phyloP scores from a whole-genome alignment of 2,888 invertebrate species.

The Nephrotoma flavescens region DNA sequence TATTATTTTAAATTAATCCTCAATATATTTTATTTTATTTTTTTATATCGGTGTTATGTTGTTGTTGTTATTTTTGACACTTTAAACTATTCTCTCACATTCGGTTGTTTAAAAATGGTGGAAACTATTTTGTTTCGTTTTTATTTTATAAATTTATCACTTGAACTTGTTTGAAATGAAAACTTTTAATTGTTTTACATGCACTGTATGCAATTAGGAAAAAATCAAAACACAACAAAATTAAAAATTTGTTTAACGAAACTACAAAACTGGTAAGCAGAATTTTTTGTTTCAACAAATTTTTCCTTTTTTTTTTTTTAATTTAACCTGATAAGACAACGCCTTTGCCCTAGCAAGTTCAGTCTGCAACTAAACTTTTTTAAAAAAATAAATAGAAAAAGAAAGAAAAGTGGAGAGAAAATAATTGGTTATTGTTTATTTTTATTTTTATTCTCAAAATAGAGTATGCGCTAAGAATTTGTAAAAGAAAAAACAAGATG shows the following conservation, averaged over 20 bases:
- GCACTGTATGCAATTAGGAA: no score
- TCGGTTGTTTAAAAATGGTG: not conserved
- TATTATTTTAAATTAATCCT: constrained; percentile 1
- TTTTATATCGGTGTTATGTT: not conserved
- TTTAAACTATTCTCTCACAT: not conserved
- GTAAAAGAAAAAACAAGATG: not conserved
- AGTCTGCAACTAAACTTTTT: not conserved
- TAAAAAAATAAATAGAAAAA: not conserved
- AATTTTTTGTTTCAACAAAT: not conserved
- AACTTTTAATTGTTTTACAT: not conserved
- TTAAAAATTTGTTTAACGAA: not conserved
- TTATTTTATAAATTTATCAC: not conserved
- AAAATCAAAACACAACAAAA: not conserved
- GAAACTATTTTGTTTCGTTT: not conserved
- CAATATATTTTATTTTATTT: not conserved
- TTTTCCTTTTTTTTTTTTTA: not conserved
- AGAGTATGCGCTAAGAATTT: not conserved
- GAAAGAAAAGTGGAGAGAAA: not conserved
- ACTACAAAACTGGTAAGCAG: not conserved
- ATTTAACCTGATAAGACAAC: not conserved
- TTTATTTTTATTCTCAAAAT: not conserved
- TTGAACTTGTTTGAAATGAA: not conserved
- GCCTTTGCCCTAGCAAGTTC: not conserved
- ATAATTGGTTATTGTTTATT: not conserved
- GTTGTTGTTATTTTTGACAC: constrained; percentile 4